Percentiles rank a stretch among this genome's conserved stretches.
phyloP scores from a whole-genome alignment of 2,113 vertebrate genomes.

The Pterocles orientalis region DNA sequence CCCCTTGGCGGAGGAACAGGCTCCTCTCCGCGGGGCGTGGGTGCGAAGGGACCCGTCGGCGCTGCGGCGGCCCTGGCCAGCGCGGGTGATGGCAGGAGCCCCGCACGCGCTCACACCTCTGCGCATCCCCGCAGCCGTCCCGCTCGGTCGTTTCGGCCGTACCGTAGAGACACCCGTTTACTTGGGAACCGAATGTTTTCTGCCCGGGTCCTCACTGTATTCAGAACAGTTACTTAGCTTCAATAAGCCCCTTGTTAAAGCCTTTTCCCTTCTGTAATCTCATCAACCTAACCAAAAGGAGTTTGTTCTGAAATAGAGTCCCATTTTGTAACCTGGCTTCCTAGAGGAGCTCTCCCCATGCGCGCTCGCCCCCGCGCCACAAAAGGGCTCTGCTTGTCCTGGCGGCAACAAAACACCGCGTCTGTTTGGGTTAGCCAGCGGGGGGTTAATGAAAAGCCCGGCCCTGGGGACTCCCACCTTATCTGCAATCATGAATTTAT shows the following conservation, averaged over 20 bases:
- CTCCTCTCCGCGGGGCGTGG: fast-evolving
- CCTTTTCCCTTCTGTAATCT: conserved; percentile 65
- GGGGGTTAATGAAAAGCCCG: conserved; percentile 76
- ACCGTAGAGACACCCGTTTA: conserved; percentile 4
- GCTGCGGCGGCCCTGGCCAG: not conserved
- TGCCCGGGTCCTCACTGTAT: conserved; percentile 56
- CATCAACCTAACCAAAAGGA: conserved; percentile 66
- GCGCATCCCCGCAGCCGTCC: not conserved
- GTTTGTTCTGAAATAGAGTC: conserved; percentile 66
- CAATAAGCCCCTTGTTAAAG: conserved; percentile 64
- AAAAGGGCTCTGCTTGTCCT: conserved; percentile 69
- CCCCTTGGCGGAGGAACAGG: fast-evolving
- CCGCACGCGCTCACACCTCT: not conserved
- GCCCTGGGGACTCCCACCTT: conserved; percentile 71
- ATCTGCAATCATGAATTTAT: conserved; percentile 75
- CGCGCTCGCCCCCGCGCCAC: conserved; percentile 27
- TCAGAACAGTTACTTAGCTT: conserved; percentile 61
- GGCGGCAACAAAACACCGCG: conserved; percentile 64
- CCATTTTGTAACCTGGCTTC: conserved; percentile 60
- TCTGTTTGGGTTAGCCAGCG: conserved; percentile 72
- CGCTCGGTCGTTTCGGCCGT: not conserved
- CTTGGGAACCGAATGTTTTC: conserved; percentile 54
- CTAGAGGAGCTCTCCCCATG: conserved; percentile 37
- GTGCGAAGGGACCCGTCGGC: fast-evolving
- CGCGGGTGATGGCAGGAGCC: not conserved